These are phyloP conservation scores for Gryon sp. DNA, from an alignment of 1,140 invertebrate species.

Conservation along the genomic window DNA sequence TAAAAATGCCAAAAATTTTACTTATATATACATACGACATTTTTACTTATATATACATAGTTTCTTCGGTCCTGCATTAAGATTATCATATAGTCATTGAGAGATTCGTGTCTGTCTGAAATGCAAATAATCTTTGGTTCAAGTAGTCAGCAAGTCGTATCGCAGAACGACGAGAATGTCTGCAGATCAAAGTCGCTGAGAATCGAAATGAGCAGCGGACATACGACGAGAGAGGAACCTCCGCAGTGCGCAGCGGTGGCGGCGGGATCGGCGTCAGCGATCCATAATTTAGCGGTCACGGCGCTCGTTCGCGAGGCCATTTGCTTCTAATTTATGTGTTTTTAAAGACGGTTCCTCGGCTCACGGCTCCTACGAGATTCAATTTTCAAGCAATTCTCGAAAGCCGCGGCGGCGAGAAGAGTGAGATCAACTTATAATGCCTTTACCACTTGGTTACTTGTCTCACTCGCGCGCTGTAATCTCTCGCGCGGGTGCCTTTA, in stretches of 20 bases:
- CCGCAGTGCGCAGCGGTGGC: constrained; percentile 62
- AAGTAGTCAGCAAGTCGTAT: constrained; percentile 41
- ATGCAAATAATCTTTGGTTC: constrained; percentile 11
- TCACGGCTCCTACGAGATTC: constrained; percentile 63
- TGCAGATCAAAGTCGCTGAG: constrained; percentile 56
- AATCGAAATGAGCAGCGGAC: constrained; percentile 31
- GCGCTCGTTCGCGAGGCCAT: constrained; percentile 72
- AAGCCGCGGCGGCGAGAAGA: too few species aligned
- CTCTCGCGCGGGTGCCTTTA: constrained; percentile 63
- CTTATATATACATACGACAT: too few species aligned
- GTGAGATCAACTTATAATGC: constrained; percentile 66
- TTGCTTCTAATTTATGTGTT: constrained; percentile 79
- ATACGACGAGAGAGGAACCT: constrained; percentile 29
- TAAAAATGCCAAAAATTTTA: background rate
- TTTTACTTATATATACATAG: too few species aligned
- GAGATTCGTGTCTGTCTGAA: constrained; percentile 39
- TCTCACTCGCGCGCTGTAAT: constrained; percentile 63
- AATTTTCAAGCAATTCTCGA: constrained; percentile 67
- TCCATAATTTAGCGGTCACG: constrained; percentile 77
- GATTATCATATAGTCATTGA: constrained; percentile 34
- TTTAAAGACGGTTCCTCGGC: constrained; percentile 72
- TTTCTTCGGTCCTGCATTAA: too few species aligned
- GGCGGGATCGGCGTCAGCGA: constrained; percentile 73
- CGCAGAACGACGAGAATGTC: constrained; percentile 20
- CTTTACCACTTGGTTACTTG: constrained; percentile 25